Percentiles rank a stretch among this genome's conserved stretches.
Evolutionary conservation across 2,113 vertebrate species (phyloP).

Genomic region (crab-eating macaque (Macaca fascicularis)): T2T-MFA8v1.1 NC_088386.1:84784001-84784500

Average conservation of each 20-base stretch:
- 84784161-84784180: neutral
- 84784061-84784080: constrained; percentile 51
- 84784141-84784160: constrained; percentile 11
- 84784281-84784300: neutral
- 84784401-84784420: neutral
- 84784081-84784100: neutral
- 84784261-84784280: constrained; percentile 5
- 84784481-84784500: neutral
- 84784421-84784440: neutral
- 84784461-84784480: neutral
- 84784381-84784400: neutral
- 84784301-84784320: neutral
- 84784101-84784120: constrained; percentile 1
- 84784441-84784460: neutral
- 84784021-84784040: constrained; percentile 14
- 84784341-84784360: neutral
- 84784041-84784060: neutral
- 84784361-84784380: neutral
- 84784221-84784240: neutral
- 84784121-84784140: neutral
- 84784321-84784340: neutral
- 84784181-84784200: no score
- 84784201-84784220: neutral
- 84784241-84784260: neutral
- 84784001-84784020: constrained; percentile 60